A percentile compares a stretch with the other conserved stretches of the same genome.
Conservation (phyloP, 2,113 vertebrate species). For the Calidris pugnax region DNA sequence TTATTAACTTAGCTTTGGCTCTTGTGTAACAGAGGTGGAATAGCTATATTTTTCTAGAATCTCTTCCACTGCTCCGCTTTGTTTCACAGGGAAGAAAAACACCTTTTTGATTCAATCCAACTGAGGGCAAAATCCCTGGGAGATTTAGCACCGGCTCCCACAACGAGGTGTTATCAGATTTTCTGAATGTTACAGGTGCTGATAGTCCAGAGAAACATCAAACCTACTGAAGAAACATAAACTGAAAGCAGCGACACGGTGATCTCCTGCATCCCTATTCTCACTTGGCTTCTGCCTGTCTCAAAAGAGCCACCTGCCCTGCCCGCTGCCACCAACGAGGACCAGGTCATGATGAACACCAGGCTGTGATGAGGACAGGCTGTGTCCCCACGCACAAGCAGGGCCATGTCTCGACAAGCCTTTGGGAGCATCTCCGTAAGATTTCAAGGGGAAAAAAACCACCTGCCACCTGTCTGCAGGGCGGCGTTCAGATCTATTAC, state of each 20-base stretch:
- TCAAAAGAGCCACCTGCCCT: background rate
- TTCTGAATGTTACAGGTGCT: background rate
- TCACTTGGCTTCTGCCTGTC: background rate
- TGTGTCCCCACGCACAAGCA: fast-evolving
- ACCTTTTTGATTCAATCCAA: background rate
- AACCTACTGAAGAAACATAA: background rate
- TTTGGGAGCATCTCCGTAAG: fast-evolving
- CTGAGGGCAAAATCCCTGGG: background rate
- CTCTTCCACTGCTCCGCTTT: background rate
- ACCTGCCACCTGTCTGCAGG: background rate
- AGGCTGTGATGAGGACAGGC: fast-evolving
- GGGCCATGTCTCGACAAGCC: background rate
- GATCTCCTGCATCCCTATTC: fast-evolving
- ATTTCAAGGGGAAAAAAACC: background rate
- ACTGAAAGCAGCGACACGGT: background rate
- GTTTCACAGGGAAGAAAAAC: background rate
- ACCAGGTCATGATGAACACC: too few species aligned
- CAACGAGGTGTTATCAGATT: fast-evolving
- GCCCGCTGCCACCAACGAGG: background rate
- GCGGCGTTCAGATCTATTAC: fast-evolving
- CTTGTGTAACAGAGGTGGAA: background rate
- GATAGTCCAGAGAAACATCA: background rate
- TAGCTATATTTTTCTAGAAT: background rate
- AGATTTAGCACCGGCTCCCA: background rate
- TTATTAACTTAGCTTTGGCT: background rate